A percentile compares a stretch with the other conserved stretches of the same genome.
phyloP scores from a whole-genome alignment of 2,888 invertebrate genomes.

The Platycheirus albimanus region DNA sequence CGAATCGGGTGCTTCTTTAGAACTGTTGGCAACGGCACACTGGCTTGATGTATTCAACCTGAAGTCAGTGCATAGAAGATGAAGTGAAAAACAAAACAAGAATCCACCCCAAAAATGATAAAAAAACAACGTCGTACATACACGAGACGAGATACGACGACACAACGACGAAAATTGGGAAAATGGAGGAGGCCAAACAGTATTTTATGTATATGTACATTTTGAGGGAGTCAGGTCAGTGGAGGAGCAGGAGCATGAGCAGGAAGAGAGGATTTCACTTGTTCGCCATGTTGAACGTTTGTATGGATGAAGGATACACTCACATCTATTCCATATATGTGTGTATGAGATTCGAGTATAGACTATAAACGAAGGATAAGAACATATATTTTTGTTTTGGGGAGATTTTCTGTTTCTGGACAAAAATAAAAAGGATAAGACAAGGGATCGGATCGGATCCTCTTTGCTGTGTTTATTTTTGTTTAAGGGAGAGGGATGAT shows the following conservation, averaged over 20 bases:
- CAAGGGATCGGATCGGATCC: no score
- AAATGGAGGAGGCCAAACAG: constrained; percentile 24
- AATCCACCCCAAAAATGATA: constrained; percentile 73
- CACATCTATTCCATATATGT: no score
- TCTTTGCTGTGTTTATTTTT: neutral
- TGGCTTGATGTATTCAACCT: constrained; percentile 55
- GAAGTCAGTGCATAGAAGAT: constrained; percentile 40
- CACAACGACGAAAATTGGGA: constrained; percentile 2
- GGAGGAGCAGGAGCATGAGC: no score
- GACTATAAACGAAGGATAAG: no score
- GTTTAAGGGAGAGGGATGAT: neutral
- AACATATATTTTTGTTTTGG: constrained; percentile 7
- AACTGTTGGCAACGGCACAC: constrained; percentile 64
- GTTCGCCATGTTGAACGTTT: neutral
- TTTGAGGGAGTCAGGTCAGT: constrained; percentile 9
- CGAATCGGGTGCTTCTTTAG: constrained; percentile 71
- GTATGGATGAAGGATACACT: constrained; percentile 37
- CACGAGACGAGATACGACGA: neutral
- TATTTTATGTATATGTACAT: constrained; percentile 7
- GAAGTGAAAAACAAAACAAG: constrained; percentile 33
- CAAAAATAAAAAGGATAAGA: constrained; percentile 10
- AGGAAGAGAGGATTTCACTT: constrained; percentile 22
- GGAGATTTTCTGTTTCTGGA: constrained; percentile 3
- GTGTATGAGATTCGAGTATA: no score
- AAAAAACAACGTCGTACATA: constrained; percentile 5